Conservation (phyloP, 2,797 vertebrate species). For the Dryobates pubescens region DNA sequence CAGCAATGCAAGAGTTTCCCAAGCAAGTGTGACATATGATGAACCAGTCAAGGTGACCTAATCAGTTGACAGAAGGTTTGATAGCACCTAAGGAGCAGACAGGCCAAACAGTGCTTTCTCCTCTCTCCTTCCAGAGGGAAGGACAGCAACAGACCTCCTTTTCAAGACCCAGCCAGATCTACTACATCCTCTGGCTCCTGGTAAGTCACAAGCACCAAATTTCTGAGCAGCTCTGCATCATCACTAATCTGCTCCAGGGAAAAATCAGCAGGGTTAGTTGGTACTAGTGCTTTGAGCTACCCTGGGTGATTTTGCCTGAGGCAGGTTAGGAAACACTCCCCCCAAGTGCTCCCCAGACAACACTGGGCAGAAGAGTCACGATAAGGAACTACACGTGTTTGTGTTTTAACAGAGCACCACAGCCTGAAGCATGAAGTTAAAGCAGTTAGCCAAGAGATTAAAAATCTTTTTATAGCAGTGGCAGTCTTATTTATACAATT, state of each 20-base stretch:
- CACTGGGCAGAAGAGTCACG: neutral
- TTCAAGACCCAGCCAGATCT: neutral
- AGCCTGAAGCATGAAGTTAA: neutral
- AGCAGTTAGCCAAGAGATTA: neutral
- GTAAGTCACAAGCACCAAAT: neutral
- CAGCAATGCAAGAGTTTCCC: neutral
- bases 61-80: neutral
- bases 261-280: neutral
- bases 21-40: fast-evolving
- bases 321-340: neutral
- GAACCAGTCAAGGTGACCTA: neutral
- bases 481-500: neutral
- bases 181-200: neutral
- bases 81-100: neutral
- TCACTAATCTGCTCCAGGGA: neutral
- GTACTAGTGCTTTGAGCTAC: neutral
- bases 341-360: neutral
- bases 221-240: neutral
- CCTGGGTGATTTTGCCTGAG: neutral
- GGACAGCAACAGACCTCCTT: neutral
- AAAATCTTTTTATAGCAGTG: neutral
- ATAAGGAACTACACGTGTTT: neutral
- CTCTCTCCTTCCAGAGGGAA: neutral
- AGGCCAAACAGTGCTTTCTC: neutral
- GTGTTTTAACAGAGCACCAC: neutral